Evolutionary conservation across 2,797 vertebrate genomes (phyloP).

Genomic region (Chromobotia macracanthus): DNA sequence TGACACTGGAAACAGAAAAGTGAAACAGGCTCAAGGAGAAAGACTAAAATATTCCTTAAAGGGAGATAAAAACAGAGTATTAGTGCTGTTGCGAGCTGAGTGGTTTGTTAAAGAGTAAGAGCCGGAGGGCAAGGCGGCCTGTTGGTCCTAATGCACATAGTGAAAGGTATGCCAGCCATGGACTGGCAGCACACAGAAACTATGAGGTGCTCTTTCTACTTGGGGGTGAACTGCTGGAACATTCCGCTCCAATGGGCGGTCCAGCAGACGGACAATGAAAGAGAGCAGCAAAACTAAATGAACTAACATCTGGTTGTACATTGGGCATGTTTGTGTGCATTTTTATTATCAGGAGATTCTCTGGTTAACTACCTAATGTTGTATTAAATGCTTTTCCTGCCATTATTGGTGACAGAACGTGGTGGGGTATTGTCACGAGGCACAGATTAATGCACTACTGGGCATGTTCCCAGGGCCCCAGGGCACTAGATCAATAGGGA

Average conservation of each 20-base stretch:
- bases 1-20: conserved; percentile 27
- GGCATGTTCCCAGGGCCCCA: too few relatives aligned
- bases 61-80: conserved; percentile 19
- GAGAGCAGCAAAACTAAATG: conserved; percentile 25
- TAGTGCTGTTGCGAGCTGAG: conserved; percentile 15
- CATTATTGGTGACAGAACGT: background rate
- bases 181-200: conserved; percentile 23
- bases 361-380: background rate
- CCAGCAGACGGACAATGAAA: conserved; percentile 28
- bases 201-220: background rate
- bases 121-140: conserved; percentile 7
- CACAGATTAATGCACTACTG: too few relatives aligned
- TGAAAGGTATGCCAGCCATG: conserved; percentile 32
- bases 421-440: too few relatives aligned
- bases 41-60: conserved; percentile 11
- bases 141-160: conserved; percentile 42
- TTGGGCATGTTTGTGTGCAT: background rate
- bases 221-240: conserved; percentile 26
- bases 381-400: background rate
- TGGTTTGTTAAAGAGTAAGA: conserved; percentile 34
- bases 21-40: conserved; percentile 33
- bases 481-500: too few relatives aligned
- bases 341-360: background rate
- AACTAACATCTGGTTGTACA: conserved; percentile 37
- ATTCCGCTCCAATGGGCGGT: conserved; percentile 46